Evolutionary conservation across 2,797 vertebrate genomes (phyloP).

Genomic region (Pagetopsis macropterus): DNA sequence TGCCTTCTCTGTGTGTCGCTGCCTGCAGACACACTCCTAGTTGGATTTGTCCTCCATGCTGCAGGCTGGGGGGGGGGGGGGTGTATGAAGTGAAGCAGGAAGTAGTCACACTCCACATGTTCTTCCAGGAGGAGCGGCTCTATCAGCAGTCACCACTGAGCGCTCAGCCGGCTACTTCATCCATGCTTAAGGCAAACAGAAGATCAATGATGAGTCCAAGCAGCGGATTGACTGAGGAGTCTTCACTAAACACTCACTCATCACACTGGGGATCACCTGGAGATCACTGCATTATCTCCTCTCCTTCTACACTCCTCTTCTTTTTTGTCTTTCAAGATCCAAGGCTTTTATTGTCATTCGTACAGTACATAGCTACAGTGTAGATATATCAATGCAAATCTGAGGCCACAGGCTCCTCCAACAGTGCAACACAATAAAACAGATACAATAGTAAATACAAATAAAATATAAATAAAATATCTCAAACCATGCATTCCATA

Average conservation of each 20-base stretch:
- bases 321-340: too few species aligned
- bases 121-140: conserved; percentile 18
- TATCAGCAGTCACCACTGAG: conserved; percentile 15
- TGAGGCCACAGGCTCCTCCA: too few species aligned
- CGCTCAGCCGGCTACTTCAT: background rate
- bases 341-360: too few species aligned
- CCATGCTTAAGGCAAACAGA: conserved; percentile 27
- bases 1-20: background rate
- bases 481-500: conserved; percentile 18
- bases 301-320: too few species aligned
- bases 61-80: conserved; percentile 13
- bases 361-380: too few species aligned
- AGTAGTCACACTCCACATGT: conserved; percentile 45
- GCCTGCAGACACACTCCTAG: conserved; percentile 32
- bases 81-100: conserved; percentile 37
- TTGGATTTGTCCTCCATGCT: conserved; percentile 41
- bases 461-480: too few species aligned
- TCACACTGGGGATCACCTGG: conserved; percentile 13
- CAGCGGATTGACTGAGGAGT: conserved; percentile 34
- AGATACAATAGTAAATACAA: too few species aligned
- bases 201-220: conserved; percentile 42
- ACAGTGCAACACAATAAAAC: too few species aligned
- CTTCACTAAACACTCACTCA: conserved; percentile 17
- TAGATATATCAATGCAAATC: too few species aligned
- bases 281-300: conserved; percentile 16